Evolutionary conservation across 2,888 invertebrate genomes (phyloP).

Genomic region (Apoda limacodes): DNA sequence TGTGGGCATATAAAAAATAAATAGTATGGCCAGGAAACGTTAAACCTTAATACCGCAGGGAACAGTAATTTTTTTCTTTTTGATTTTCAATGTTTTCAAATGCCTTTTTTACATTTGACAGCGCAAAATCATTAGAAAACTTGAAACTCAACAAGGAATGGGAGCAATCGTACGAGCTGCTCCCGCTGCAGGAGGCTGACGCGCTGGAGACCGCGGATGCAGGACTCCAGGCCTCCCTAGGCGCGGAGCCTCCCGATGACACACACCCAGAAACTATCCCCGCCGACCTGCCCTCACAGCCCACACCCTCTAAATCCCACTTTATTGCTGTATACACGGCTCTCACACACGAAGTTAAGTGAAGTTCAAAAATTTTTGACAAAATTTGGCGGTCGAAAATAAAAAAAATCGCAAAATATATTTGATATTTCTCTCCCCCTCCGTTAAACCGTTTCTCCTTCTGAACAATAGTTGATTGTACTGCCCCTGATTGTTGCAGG

Average conservation of each 20-base stretch:
- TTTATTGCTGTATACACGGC: constrained; percentile 39
- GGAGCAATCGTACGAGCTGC: constrained; percentile 37
- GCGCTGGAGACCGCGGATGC: constrained; percentile 2
- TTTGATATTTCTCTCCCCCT: too few species aligned
- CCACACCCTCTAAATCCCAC: constrained; percentile 16
- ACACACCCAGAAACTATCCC: constrained; percentile 10
- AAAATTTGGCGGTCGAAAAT: too few species aligned
- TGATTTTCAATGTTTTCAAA: too few species aligned
- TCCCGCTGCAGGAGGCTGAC: constrained; percentile 28
- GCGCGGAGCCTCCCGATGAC: constrained; percentile 1
- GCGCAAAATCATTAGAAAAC: constrained; percentile 38
- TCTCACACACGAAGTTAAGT: constrained; percentile 19
- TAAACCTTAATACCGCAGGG: too few species aligned
- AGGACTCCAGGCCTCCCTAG: background rate
- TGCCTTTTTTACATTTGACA: too few species aligned
- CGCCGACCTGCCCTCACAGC: constrained; percentile 1
- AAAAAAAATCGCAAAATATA: constrained; percentile 6
- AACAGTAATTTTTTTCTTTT: too few species aligned
- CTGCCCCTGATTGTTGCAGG: too few species aligned
- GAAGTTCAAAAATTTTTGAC: too few species aligned
- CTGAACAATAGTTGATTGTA: too few species aligned
- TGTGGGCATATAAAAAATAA: too few species aligned
- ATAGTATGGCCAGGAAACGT: too few species aligned
- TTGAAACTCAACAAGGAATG: constrained; percentile 49
- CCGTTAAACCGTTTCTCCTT: too few species aligned